These are phyloP conservation scores for Micronisus gabar DNA, from an alignment of 2,113 vertebrate species.

Conservation along the genomic window DNA sequence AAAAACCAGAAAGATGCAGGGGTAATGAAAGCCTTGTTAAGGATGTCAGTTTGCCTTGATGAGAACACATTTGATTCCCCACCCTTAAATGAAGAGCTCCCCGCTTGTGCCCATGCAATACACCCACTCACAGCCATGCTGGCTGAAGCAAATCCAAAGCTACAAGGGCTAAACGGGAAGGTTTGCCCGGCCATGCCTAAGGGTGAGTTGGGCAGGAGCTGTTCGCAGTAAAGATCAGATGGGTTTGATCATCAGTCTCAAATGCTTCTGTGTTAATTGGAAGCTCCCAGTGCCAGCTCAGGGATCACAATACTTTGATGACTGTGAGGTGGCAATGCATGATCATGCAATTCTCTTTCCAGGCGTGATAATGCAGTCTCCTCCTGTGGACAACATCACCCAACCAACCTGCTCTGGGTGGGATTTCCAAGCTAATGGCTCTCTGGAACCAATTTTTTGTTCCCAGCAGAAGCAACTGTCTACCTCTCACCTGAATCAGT, in stretches of 20 bases:
- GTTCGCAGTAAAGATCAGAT: neutral
- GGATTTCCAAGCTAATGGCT: neutral
- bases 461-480: neutral
- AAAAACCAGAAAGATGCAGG: neutral
- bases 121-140: neutral
- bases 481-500: too few relatives aligned
- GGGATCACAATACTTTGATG: neutral
- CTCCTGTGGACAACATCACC: accelerated
- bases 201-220: neutral
- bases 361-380: neutral
- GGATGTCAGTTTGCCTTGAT: neutral
- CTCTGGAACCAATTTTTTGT: neutral
- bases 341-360: neutral
- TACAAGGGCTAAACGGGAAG: neutral
- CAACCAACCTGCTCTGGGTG: neutral
- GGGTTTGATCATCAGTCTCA: accelerated
- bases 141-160: neutral
- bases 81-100: neutral
- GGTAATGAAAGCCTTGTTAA: neutral
- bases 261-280: neutral
- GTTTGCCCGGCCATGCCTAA: neutral
- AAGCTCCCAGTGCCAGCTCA: neutral
- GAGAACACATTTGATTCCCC: neutral
- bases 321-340: neutral
- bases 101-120: too few relatives aligned